Evolutionary conservation across 2,113 vertebrate species (phyloP).

Genomic region (Forbesichthys agassizii): DNA sequence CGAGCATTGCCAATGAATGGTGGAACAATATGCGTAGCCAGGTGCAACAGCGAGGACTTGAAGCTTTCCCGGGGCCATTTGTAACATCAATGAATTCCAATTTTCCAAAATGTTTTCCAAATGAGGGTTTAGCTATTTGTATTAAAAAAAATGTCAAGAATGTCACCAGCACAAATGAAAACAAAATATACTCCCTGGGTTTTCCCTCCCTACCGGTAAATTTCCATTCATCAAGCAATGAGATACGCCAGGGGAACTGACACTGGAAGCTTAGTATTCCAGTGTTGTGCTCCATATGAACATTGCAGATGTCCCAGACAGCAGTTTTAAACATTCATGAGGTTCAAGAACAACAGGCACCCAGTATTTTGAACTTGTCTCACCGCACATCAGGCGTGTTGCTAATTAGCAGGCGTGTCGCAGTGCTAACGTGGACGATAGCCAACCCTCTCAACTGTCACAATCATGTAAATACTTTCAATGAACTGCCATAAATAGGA

Average conservation of each 20-base stretch:
- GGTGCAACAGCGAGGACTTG: conserved; percentile 42
- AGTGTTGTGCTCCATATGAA: conserved; percentile 3
- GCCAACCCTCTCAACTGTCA: conserved; percentile 48
- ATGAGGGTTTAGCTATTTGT: conserved; percentile 30
- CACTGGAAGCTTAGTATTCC: conserved; percentile 10
- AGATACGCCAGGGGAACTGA: conserved; percentile 12
- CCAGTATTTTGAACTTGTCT: conserved; percentile 11
- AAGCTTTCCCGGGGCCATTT: conserved; percentile 35
- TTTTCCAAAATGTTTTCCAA: conserved; percentile 43
- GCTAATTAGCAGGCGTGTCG: conserved; percentile 62
- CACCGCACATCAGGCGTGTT: conserved; percentile 50
- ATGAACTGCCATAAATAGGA: conserved; percentile 65
- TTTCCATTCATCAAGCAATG: conserved; percentile 45
- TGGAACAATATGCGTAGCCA: conserved; percentile 52
- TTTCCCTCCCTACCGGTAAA: conserved; percentile 23
- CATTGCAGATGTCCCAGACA: conserved; percentile 11
- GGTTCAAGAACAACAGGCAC: conserved; percentile 5
- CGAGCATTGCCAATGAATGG: conserved; percentile 44
- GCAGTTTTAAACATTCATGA: conserved; percentile 13
- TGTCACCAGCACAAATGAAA: conserved; percentile 46
- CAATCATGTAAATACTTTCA: conserved; percentile 74
- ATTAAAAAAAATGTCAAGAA: conserved; percentile 46
- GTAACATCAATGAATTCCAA: conserved; percentile 28
- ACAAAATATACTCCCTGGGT: conserved; percentile 45
- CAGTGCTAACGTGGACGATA: conserved; percentile 35